These are phyloP conservation scores for Trichacis sp. DNA, from an alignment of 2,888 invertebrate genomes.

Conservation along the genomic window DNA sequence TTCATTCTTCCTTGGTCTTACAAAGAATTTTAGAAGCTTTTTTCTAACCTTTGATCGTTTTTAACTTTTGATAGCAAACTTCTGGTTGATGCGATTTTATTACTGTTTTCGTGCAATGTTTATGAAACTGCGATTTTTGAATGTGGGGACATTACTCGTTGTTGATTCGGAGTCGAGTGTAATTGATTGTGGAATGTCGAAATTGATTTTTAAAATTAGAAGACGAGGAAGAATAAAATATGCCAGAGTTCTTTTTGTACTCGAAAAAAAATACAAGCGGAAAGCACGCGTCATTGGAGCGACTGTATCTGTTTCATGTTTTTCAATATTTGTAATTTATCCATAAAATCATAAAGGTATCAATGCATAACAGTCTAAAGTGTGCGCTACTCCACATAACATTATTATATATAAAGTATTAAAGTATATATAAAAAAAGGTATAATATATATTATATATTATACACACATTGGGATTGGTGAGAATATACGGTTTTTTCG, in stretches of 20 bases:
- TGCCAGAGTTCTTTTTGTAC: constrained; percentile 2
- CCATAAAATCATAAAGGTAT: constrained; percentile 68
- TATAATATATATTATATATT: constrained; percentile 61
- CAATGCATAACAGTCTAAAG: constrained; percentile 69
- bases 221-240: constrained; percentile 4
- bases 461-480: constrained; percentile 68
- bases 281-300: constrained; percentile 52
- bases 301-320: constrained; percentile 68
- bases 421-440: constrained; percentile 62
- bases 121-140: too few species aligned
- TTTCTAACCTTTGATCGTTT: too few species aligned
- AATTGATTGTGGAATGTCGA: too few species aligned
- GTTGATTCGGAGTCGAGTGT: too few species aligned
- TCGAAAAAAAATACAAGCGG: constrained; percentile 17
- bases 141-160: too few species aligned
- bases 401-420: constrained; percentile 68
- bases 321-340: constrained; percentile 70
- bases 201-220: neutral
- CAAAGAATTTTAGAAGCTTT: too few species aligned
- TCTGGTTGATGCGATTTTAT: too few species aligned
- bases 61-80: too few species aligned
- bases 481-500: constrained; percentile 69
- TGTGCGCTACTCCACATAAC: constrained; percentile 69
- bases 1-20: constrained; percentile 5
- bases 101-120: too few species aligned